Conservation (phyloP, 1,140 invertebrate species). For the Pectinophora gossypiella region DNA sequence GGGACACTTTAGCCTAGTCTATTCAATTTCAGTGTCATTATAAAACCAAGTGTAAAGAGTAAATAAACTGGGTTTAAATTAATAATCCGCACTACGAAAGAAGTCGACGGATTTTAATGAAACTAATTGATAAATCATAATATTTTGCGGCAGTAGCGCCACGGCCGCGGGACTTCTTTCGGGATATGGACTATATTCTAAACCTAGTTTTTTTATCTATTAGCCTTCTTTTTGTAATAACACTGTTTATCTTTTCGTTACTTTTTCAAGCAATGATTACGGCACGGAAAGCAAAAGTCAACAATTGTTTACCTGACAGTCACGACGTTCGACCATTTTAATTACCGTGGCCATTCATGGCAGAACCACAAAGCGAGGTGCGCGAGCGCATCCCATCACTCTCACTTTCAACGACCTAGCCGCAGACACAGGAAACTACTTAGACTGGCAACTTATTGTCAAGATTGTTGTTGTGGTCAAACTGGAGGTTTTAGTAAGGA, state of each 20-base stretch:
- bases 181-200: neutral
- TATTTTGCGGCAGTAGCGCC: neutral
- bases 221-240: neutral
- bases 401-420: conserved; percentile 38
- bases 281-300: neutral
- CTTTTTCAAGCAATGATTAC: neutral
- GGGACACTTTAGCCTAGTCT: no score
- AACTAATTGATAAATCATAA: no score
- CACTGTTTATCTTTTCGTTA: neutral
- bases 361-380: conserved; percentile 25
- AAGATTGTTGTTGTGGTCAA: no score
- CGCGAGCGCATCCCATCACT: conserved; percentile 40
- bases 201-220: neutral
- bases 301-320: neutral
- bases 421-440: conserved; percentile 10
- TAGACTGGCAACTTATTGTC: no score
- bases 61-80: no score
- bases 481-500: no score
- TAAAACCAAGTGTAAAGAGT: no score
- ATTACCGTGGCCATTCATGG: neutral
- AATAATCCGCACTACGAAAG: no score
- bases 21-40: no score
- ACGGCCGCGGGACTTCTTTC: neutral
- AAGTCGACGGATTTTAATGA: no score
- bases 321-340: neutral